Evolutionary conservation across 37 sponge, comb jelly and placozoan genomes (phyloP), one percentile per base, ranked within the genome.

Genomic region (Corticium candelabrum): DNA sequence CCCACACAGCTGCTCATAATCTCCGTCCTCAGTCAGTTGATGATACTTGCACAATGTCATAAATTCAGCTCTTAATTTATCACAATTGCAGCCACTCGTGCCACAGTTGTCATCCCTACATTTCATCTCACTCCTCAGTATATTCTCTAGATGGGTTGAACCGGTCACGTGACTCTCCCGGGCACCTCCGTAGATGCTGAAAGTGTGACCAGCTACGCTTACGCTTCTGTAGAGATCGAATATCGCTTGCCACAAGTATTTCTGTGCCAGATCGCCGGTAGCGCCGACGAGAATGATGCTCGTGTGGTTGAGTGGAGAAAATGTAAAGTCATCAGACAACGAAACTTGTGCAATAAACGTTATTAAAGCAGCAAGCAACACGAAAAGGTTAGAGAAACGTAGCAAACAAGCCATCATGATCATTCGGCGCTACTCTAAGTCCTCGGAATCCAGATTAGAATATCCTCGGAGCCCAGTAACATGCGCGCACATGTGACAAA

Each of bases 191-290:
- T 50, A 50, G 11, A 50, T 50, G 11, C 21, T 3, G 31, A 38
- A 78, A 11, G 11, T 11, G 27, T 3, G 2, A n/a, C n/a, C n/a
- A n/a, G n/a, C n/a, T 3, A 3, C 35, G 2, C 1, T 27, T 0
- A 56, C 37, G 1, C 21, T 68, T 39, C 69, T 37, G 27, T 68
- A 74, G 1, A 41, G 15, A 2, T 85, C 74, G 70, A 75, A 84
- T 4, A 89, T 27, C 21, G 90, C 83, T 7, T 77, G 68, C 94
- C 94, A 93, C 34, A 93, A 43, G 41, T 85, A 89, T 21, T 85
- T 84, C 67, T 67, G 84, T 15, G 90, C 94, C 21, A 93, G 80
- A 62, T 90, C 86, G 2, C 94, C 94, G 5, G 83, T 78, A 41
- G 80, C 56, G 21, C 94, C 94, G 37, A 90, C 34, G 35, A 93